Evolutionary conservation across 2,888 invertebrate species (phyloP), one percentile per base, ranked within the genome.

Genomic region (Ichneumoninae sp.): DNA sequence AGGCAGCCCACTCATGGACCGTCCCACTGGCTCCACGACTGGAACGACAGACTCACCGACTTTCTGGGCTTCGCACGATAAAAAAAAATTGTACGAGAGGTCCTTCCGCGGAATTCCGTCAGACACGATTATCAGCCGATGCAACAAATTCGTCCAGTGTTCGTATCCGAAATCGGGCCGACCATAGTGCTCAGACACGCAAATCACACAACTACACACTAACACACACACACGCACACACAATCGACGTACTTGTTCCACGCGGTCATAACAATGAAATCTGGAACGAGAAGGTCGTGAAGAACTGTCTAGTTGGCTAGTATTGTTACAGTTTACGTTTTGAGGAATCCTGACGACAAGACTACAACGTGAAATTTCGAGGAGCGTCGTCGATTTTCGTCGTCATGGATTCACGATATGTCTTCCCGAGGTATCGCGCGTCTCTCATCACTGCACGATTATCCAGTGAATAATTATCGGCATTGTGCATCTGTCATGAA

Each of bases 1-100:
- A 92, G 92, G 92, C 89, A 83, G 94, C 93, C 89, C 92, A 94
- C 87, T 36, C 92, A 91, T 88, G 94, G 91, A 30, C 92, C 90
- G 89, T 88, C 94, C 91, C 92, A 95, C 79, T 94, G 94, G 94
- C 92, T 94, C 22, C 95, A 96, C 91, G 95, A 96, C 84, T 95
- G 96, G 95, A 96, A 96, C 94, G 95, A 96, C 90, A 94, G 96
- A 80, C 95, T 97, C 40, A 96, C 96, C 89, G 97, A 97, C 94
- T 96, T 97, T 90, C 95, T 97, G 90, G 97, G 97, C 86, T 97
- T 96, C 90, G 95, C 95, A 82, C 94, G 95, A 93, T 95, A 94
- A 90, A 87, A 87, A 75, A 52, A n/a, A n/a, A n/a, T 50, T 1
- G 16, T 44, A 44, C 13, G 16, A n/a, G 16, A 52, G n/a, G 10